Conservation (phyloP, 2,797 vertebrate genomes). For the Enteromius treurensis region DNA sequence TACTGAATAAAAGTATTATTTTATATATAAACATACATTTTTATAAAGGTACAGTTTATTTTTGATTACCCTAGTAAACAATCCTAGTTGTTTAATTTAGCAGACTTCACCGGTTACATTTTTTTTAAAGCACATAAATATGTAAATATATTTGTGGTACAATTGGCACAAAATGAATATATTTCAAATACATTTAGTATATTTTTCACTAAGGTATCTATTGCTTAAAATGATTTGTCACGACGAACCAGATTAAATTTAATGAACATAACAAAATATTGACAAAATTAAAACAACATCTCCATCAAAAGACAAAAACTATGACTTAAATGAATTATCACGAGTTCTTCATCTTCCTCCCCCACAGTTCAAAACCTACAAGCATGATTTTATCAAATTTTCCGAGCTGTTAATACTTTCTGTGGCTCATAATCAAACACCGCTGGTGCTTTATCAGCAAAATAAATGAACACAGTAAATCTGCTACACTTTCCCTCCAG, state of each 20-base stretch:
- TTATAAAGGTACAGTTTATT: too few relatives aligned
- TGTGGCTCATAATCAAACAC: conserved; percentile 23
- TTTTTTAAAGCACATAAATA: background rate
- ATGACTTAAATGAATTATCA: background rate
- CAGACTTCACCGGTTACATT: too few relatives aligned
- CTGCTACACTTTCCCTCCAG: conserved; percentile 23
- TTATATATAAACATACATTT: too few relatives aligned
- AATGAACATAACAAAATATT: background rate
- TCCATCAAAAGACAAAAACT: background rate
- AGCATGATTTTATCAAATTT: background rate
- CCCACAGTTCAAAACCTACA: background rate
- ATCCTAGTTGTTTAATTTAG: too few relatives aligned
- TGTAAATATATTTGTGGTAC: background rate
- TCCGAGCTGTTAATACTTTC: conserved; percentile 15
- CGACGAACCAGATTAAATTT: background rate
- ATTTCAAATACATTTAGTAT: background rate
- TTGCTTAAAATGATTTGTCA: background rate
- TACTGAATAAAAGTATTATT: too few relatives aligned
- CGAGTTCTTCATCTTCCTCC: background rate
- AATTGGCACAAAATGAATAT: background rate
- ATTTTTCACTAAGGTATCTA: background rate
- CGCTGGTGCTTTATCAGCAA: conserved; percentile 14
- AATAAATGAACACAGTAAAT: conserved; percentile 33
- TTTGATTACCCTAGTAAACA: too few relatives aligned
- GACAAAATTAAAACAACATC: background rate